Conservation (phyloP, 2,797 vertebrate genomes). For the Periparus ater region DNA sequence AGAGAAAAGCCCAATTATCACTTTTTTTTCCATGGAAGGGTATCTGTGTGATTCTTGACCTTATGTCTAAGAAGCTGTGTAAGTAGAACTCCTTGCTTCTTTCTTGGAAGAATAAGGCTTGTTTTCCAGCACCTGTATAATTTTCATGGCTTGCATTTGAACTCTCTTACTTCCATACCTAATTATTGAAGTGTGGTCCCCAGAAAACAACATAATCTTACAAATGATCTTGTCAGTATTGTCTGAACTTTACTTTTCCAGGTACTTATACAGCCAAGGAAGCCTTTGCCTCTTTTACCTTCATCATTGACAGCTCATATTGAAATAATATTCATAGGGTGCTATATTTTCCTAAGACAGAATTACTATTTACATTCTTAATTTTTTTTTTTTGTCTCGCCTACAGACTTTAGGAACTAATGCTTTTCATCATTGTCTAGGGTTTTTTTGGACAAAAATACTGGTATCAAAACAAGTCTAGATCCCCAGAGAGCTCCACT, state of each 20-base stretch:
- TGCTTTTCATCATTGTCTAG: neutral
- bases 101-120: neutral
- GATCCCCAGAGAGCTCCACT: neutral
- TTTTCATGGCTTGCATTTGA: neutral
- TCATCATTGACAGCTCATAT: neutral
- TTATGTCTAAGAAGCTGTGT: neutral
- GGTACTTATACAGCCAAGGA: neutral
- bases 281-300: neutral
- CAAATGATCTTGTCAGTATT: neutral
- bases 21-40: neutral
- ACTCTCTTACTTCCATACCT: neutral
- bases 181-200: neutral
- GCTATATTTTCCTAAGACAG: neutral
- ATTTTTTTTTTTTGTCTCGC: neutral
- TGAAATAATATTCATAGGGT: neutral
- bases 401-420: neutral
- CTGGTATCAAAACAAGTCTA: neutral
- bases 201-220: neutral
- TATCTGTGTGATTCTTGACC: neutral
- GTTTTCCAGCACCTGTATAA: neutral
- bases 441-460: neutral
- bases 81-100: neutral
- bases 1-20: slow-evolving; percentile 33
- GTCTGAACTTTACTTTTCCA: neutral
- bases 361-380: neutral